Base-by-base conservation (phyloP, 2,888 invertebrate species). In the Mimachlamys varia region DNA sequence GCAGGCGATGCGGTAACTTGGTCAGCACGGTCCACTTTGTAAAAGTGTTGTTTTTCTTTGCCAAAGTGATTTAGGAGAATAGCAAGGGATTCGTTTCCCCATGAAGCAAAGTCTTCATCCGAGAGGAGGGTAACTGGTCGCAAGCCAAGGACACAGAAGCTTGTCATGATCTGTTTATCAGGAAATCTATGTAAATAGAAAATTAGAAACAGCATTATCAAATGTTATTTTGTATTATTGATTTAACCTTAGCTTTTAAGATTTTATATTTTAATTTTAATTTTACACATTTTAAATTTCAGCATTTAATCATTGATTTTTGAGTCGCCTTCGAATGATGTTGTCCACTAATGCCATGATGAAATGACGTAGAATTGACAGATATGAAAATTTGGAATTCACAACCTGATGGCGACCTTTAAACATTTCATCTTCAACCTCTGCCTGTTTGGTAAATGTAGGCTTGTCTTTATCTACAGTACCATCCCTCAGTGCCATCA, bases 111-210 rank as follows among this genome's bases (percentile, higher is more conserved):
- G 19, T 92, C 91, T 27, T 88, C 87, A 0, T 91, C 91, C 50
- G 38, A 37, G 5, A 93, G 76, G 62, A 93, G 90, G 19, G 92
- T 88, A 22, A 93, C 55, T 37, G 93, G 92, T 19, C 90, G n/a
- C 88, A 92, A 37, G 37, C 92, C 90, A 37, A 92, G 50, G 19
- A 90, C 87, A 88, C 90, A 90, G 10, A 92, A 76, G 58, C 89
- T 88, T 53, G 89, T 90, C 91, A 92, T 92, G 0, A 91, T 44
- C 22, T 92, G 90, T 62, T 89, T 53, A 53, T 53, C 53, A 5
- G 53, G 53, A 53, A 53, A 53, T 53, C 53, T 2, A 15, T 53
- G 53, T n/a, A n/a, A n/a, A n/a, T n/a, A n/a, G 1, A 53, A 53
- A 53, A 2, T 53, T 12, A 53, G 15, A 44, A 44, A 44, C 44